Conservation (phyloP, 2,888 invertebrate species). For the Torymus tubicola region DNA sequence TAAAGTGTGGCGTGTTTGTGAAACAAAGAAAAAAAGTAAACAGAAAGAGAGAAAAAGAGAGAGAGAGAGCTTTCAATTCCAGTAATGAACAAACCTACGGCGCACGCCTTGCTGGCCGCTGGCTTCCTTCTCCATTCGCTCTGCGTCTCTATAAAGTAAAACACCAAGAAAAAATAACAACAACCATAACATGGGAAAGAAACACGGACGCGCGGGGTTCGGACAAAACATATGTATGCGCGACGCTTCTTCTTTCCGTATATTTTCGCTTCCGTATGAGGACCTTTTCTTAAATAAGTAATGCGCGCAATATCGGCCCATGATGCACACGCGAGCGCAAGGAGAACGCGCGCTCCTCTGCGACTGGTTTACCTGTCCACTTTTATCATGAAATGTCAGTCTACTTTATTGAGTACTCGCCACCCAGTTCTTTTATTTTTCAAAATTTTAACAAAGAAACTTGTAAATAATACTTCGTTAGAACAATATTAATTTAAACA, state of each 20-base stretch:
- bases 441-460: too few relatives aligned
- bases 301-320: background rate
- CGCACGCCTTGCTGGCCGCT: conserved; percentile 67
- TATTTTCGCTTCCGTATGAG: background rate
- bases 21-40: background rate
- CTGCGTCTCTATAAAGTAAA: conserved; percentile 72
- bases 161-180: conserved; percentile 70
- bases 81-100: conserved; percentile 72
- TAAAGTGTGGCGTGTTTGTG: conserved; percentile 9
- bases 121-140: conserved; percentile 69
- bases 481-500: too few relatives aligned
- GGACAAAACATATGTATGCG: background rate
- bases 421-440: too few relatives aligned
- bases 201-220: background rate
- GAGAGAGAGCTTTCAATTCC: conserved; percentile 56
- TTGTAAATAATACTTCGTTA: too few relatives aligned
- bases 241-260: background rate
- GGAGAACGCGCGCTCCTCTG: background rate
- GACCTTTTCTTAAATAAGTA: conserved; percentile 11
- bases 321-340: too few relatives aligned
- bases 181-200: conserved; percentile 57
- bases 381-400: background rate
- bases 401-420: too few relatives aligned
- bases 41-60: background rate
- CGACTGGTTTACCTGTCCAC: background rate